Evolutionary conservation across 2,797 vertebrate species (phyloP), one percentile per base, ranked within the genome.

Genomic region (Crocodylus rhombifer): DNA sequence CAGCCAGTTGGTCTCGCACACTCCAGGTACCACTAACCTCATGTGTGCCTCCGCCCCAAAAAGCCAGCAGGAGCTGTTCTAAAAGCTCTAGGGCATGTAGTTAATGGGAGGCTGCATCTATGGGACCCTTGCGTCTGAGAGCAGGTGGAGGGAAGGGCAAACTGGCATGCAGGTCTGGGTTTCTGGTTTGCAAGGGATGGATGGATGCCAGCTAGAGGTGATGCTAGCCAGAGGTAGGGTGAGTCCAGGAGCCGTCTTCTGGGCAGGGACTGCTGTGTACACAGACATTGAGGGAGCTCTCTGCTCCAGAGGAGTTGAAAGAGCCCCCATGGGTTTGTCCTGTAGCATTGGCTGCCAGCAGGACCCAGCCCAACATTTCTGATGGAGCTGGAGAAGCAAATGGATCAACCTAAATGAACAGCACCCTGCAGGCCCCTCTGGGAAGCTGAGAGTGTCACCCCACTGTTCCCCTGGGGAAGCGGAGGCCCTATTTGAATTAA

Each of bases 131-230:
- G 3, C 4, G 2, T 14, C 4, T 16, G 21, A 7, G 69, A 8
- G 7, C 13, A 51, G 36, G 36, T 26, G 13, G 26, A 16, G 16
- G 5, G 12, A 71, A 25, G 36, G 69, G 69, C 36, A 16, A 7
- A 25, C 14, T 14, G 33, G 23, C 6, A 3, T 71, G 69, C 7
- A 2, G 4, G 7, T 6, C 21, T 42, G 69, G 21, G 1, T 7
- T 73, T 73, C 36, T 51, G 9, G 42, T 15, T 15, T 3, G 7
- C 69, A 15, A 73, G 69, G 69, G 10, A 26, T 42, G 14, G 36
- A 26, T 14, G 18, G 23, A 18, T 2, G 33, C 6, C 13, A 4
- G 18, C 4, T 51, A 51, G 33, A 36, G 1, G 65, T 42, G 67
- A 25, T 16, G 2, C 6, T 36, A 26, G 36, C 14, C 21, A 4